Evolutionary conservation across 2,888 invertebrate species (phyloP), one percentile per base, ranked within the genome.

Genomic region (Bembecia ichneumoniformis): DNA sequence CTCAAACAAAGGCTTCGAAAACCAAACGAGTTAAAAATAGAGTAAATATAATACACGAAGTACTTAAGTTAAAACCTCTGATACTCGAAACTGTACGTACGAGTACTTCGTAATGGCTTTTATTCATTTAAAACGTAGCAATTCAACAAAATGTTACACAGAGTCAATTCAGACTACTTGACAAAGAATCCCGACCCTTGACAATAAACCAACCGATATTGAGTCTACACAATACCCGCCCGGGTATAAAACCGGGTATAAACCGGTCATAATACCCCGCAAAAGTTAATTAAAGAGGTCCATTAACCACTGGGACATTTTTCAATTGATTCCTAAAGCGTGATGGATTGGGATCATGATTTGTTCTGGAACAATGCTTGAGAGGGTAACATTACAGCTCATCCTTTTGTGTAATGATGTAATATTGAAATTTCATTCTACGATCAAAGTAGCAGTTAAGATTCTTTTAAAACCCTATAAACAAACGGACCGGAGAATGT

Each of bases 141-240:
- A 44, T 44, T 15, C 44, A 17, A 15, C 44, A 44, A 15, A 44
- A 44, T 44, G 44, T 44, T 11, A 15, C 44, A 44, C 13, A 16
- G 17, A 44, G 15, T 44, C 44, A 44, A 55, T 58, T 57, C 51
- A 47, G 35, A 48, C 52, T 66, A 71, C 72, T 77, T 60, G 58
- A 76, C 70, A 74, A 73, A 73, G 72, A 70, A 58, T 64, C 60
- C 54, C 53, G 55, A 60, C 64, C 46, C 15, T 20, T 43, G 64
- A 72, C 75, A 77, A 80, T 81, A 80, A 80, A 75, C 69, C 74
- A 63, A 62, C 73, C 74, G 73, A 81, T 82, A 82, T 81, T 81
- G 77, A 77, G 68, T 71, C 72, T 64, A 66, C 70, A 82, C 81
- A 82, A 82, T 79, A 67, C 71, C 66, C 64, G 63, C 59, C 62